Evolutionary conservation across 2,888 invertebrate species (phyloP).

Genomic region (Pherbina coryleti): DNA sequence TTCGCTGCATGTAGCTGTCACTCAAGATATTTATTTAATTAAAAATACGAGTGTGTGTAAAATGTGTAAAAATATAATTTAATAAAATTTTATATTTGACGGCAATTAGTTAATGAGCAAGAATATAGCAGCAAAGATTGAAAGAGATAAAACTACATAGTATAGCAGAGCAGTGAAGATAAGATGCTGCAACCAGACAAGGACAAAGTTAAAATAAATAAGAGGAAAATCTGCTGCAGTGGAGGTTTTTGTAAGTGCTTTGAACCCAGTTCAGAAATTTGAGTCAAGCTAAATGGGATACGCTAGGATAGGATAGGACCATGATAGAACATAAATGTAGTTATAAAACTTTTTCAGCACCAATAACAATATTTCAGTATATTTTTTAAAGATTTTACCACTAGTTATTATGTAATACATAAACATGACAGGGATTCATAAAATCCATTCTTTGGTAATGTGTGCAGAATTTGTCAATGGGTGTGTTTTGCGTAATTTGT

Average conservation of each 20-base stretch:
- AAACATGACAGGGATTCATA: too few species aligned
- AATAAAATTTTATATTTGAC: not conserved
- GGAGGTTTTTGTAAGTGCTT: too few species aligned
- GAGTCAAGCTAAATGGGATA: not conserved
- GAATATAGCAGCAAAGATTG: not conserved
- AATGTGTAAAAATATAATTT: constrained; percentile 5
- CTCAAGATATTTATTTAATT: constrained; percentile 11
- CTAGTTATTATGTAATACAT: too few species aligned
- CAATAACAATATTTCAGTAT: too few species aligned
- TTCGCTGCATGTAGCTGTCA: not conserved
- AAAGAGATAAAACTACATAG: not conserved
- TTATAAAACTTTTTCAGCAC: not conserved
- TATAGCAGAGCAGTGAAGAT: not conserved
- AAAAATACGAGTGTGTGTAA: not conserved
- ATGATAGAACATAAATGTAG: too few species aligned
- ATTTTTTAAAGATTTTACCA: too few species aligned
- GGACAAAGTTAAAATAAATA: not conserved
- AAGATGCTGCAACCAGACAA: not conserved
- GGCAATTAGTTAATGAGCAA: constrained; percentile 22
- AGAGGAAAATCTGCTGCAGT: not conserved
- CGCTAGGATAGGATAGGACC: not conserved
- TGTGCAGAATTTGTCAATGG: too few species aligned
- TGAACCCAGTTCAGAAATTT: too few species aligned
- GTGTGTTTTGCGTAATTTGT: too few species aligned
- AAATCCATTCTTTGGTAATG: too few species aligned